Evolutionary conservation across 2,113 vertebrate genomes (phyloP).

Genomic region (Sinocyclocheilus rhinocerous): DNA sequence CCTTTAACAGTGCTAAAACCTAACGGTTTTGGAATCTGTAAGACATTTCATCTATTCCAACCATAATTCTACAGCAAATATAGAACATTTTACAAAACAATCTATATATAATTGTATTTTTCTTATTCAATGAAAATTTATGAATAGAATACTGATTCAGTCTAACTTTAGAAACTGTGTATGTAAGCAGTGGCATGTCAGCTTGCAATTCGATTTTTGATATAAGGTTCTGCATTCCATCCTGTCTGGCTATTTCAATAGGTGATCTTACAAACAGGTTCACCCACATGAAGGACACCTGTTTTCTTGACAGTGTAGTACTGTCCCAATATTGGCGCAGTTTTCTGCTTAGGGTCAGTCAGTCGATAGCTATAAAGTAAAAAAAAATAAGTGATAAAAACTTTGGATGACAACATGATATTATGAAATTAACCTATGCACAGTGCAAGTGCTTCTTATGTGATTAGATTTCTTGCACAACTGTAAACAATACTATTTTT

Average conservation of each 20-base stretch:
- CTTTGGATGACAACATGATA: neutral
- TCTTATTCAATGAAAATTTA: neutral
- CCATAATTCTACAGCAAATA: too few relatives aligned
- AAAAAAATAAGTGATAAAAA: neutral
- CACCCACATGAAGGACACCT: constrained; percentile 82
- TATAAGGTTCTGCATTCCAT: neutral
- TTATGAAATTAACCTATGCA: neutral
- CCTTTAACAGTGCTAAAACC: too few relatives aligned
- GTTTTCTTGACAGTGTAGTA: constrained; percentile 79
- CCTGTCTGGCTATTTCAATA: constrained; percentile 51
- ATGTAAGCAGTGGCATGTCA: neutral
- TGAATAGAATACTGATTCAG: neutral
- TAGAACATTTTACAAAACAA: too few relatives aligned
- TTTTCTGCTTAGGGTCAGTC: constrained; percentile 80
- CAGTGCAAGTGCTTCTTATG: too few relatives aligned
- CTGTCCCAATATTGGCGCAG: constrained; percentile 83
- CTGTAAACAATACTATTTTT: too few relatives aligned
- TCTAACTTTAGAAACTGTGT: neutral
- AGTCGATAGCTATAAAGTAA: constrained; percentile 79
- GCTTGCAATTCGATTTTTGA: neutral
- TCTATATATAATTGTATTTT: neutral
- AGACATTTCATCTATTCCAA: too few relatives aligned
- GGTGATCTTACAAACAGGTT: constrained; percentile 82
- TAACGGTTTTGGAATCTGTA: too few relatives aligned
- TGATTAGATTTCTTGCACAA: neutral